Evolutionary conservation across 2,888 invertebrate species (phyloP).

Genomic region (Automeris io): DNA sequence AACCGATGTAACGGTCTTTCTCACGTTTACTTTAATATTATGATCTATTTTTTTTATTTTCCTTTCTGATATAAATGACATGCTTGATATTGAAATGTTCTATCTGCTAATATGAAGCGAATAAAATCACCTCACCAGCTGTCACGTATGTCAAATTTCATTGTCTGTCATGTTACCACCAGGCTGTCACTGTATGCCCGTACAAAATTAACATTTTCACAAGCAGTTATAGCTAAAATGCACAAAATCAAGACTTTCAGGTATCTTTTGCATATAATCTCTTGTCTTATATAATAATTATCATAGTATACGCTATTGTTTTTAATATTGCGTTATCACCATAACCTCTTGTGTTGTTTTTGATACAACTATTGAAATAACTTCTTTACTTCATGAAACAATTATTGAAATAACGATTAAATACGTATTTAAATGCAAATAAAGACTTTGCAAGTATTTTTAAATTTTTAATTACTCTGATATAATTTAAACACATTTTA

Average conservation of each 20-base stretch:
- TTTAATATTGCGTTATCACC: slow-evolving; percentile 47
- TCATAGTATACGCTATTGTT: background rate
- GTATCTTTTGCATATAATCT: slow-evolving; percentile 31
- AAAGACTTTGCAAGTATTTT: too few relatives aligned
- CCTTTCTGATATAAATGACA: too few relatives aligned
- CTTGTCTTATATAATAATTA: background rate
- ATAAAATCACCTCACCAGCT: background rate
- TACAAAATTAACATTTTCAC: slow-evolving; percentile 54
- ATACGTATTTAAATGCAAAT: too few relatives aligned
- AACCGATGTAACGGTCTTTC: too few relatives aligned
- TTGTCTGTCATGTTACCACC: slow-evolving; percentile 65
- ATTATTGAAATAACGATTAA: background rate
- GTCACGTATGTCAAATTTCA: slow-evolving; percentile 19
- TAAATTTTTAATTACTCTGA: too few relatives aligned
- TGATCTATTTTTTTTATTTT: too few relatives aligned
- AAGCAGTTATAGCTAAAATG: slow-evolving; percentile 68
- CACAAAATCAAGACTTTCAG: slow-evolving; percentile 71
- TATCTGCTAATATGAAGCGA: too few relatives aligned
- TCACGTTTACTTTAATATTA: too few relatives aligned
- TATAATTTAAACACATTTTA: too few relatives aligned
- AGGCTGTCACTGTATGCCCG: slow-evolving; percentile 67
- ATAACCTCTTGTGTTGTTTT: slow-evolving; percentile 49
- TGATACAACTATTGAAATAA: slow-evolving; percentile 23
- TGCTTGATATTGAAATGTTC: too few relatives aligned
- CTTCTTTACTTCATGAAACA: slow-evolving; percentile 13